Evolutionary conservation across 2,888 invertebrate genomes (phyloP), one percentile per base, ranked within the genome.

Genomic region (Bellardia pandia): DNA sequence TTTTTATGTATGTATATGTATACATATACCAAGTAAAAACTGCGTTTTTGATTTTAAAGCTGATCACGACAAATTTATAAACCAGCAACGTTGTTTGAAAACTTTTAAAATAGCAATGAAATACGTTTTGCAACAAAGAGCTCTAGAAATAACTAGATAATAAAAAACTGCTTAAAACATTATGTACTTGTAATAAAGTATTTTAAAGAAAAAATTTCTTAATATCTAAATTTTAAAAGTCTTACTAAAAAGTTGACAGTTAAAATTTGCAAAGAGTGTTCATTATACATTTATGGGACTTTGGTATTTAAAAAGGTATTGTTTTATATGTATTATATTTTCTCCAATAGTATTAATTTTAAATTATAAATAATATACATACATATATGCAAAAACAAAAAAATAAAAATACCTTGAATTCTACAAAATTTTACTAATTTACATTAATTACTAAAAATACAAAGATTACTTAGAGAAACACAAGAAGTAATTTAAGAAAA

Each of bases 251-350:
- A 23, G 23, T 23, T 23, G 23, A 23, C 23, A 23, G 23, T 23
- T 23, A 23, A 23, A 23, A 1, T 23, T 23, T 23, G 1, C 58
- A 45, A 48, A 0, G n/a, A 37, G 40, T 14, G 33, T 58, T 64
- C 13, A 53, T 60, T 58, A 53, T 62, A 72, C 58, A 75, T 77
- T 85, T 80, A 75, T 72, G 72, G 53, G 56, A 64, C 86, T 85
- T 87, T 87, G 84, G 79, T 85, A 82, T 87, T 60, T 30, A 75
- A 64, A 71, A 56, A 81, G 81, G 68, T 78, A 86, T 76, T 76
- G 75, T 60, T 45, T 33, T 6, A 1, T 23, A 23, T 23, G 1
- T 13, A 37, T 62, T 37, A 33, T 45, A 30, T 62, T 16, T 51
- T 16, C 16, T 14, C 45, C 7, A 45, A 66, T 48, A 72, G 23